Base-by-base conservation (phyloP, 1,140 invertebrate genomes). In the Neodiprion pinetum region DNA sequence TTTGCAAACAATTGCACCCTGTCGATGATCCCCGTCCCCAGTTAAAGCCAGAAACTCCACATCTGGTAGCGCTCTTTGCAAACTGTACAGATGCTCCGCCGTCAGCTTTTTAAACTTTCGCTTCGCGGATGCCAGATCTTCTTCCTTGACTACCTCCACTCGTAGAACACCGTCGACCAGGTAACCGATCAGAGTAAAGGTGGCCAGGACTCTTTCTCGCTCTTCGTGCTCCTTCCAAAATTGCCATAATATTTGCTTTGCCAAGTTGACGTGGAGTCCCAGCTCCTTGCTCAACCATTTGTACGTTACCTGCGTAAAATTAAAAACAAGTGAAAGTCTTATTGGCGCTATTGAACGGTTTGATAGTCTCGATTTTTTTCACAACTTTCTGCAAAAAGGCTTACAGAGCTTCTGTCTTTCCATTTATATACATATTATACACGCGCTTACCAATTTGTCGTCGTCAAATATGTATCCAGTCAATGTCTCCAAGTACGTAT, bases 231-330 rank as follows among this genome's bases (percentile, higher is more conserved):
- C 77, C n/a, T 84, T 74, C 77, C 83, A 84, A 66, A 84, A 88
- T 72, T 82, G 75, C 78, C 80, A 80, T 28, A 89, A 74, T 67
- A 88, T 82, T 69, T 84, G 76, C 65, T 89, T 89, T 11, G 88
- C 83, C n/a, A 82, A 7, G 74, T 89, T 88, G 8, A 88, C 85
- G 70, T 89, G 87, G 65, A 89, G 71, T 74, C 84, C 80, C 0
- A 88, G 67, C 49, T 87, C 80, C 74, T 87, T 87, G 53, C 88
- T 89, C 17, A 89, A 67, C 86, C 87, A 88, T 81, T 88, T 88
- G 66, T 89, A 89, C 0, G 88, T 88, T 9, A 89, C 84, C 86
- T 88, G 72, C 71, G 78, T 80, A 74, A 73, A 68, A 74, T 71
- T 70, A 61, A 40, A 66, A 48, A 78, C 69, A 67, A 70, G 47